A percentile compares a stretch with the other conserved stretches of the same genome.
These are phyloP conservation scores for Empis stercorea DNA, from an alignment of 2,888 invertebrate genomes.

Conservation along the genomic window DNA sequence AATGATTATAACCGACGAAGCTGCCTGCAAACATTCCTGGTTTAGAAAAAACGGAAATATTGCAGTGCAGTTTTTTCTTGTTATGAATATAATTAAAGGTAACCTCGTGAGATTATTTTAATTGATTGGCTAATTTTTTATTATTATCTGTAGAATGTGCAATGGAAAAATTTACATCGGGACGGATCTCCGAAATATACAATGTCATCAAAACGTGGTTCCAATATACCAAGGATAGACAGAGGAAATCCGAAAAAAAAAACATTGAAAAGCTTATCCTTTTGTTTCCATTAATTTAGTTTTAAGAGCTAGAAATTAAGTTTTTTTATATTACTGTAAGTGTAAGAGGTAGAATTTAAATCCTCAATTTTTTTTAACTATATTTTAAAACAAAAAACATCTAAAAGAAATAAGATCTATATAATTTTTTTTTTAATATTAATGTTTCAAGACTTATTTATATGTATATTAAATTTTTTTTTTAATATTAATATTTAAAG, in stretches of 20 bases:
- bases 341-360: background rate
- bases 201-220: background rate
- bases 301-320: background rate
- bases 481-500: too few relatives aligned
- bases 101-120: background rate
- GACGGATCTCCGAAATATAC: background rate
- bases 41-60: background rate
- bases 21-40: background rate
- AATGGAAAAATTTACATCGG: background rate
- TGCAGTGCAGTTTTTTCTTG: background rate
- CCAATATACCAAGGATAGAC: background rate
- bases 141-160: background rate
- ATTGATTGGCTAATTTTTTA: background rate
- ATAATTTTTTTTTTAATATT: too few relatives aligned
- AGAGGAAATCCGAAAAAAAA: background rate
- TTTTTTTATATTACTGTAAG: background rate
- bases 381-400: too few relatives aligned
- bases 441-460: too few relatives aligned
- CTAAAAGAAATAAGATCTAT: too few relatives aligned
- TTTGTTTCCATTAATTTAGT: background rate
- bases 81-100: conserved; percentile 1
- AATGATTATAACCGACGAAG: background rate
- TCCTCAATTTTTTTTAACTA: too few relatives aligned
- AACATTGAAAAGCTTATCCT: background rate
- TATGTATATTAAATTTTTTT: too few relatives aligned